Evolutionary conservation across 2,888 invertebrate species (phyloP), one percentile per base, ranked within the genome.

Genomic region (Bedellia somnulentella): DNA sequence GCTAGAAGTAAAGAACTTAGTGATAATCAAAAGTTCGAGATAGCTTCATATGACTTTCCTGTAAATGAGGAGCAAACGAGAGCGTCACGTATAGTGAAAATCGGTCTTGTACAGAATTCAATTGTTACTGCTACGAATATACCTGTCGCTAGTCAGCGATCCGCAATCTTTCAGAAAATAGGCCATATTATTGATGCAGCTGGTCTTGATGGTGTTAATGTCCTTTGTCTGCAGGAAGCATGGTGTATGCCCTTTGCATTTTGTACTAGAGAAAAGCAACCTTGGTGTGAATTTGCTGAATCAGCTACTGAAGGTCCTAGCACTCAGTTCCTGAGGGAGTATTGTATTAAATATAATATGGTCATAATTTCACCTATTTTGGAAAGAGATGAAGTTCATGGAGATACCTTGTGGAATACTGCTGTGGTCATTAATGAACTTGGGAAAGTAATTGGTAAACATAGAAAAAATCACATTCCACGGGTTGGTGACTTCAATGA

Each of bases 201-300:
- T 2, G 88, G 85, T 1, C 52, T 57, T 15, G 86, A 85, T 45
- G 83, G 83, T 2, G 94, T 93, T 18, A 97, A 99, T 56, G 75
- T 99, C 14, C 52, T 98, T 29, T 96, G 97, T 52, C 81, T 97
- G 35, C 98, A 99, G 68, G 99, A 99, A 73, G 92, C 95, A 2
- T 99, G 98, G 98, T 86, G 86, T 26, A 98, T 98, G 98, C 99
- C 99, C 1, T 99, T 99, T 75, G 94, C 90, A 0, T 98, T 99
- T 70, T 98, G 98, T 57, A 99, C 99, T 0, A 80, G 98, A 34
- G 95, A 96, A 63, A 95, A 94, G 51, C 81, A 86, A 36, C 98
- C 97, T 0, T 99, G 98, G 98, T 91, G 91, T 52, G 93, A 99
- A 66, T 95, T 97, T 68, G 96, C 98, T 1, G 98, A 99, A 67